Conservation (phyloP, 2,797 vertebrate species). For the Rhinogobio ventralis region DNA sequence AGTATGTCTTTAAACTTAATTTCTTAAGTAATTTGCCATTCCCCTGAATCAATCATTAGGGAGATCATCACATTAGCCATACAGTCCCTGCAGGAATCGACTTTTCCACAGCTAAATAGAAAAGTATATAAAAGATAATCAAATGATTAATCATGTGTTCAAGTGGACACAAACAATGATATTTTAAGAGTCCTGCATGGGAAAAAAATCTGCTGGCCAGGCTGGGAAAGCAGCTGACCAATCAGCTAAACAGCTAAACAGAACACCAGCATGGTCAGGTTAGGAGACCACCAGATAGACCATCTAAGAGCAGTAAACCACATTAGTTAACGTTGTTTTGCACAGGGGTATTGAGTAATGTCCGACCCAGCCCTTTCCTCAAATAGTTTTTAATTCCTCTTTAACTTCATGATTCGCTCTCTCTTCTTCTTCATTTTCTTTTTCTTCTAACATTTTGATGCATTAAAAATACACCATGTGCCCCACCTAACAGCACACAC, state of each 20-base stretch:
- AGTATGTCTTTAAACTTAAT: background rate
- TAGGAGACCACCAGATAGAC: background rate
- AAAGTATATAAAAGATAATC: background rate
- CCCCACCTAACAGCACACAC: background rate
- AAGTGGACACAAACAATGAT: conserved; percentile 10
- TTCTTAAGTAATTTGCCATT: background rate
- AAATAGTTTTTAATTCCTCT: conserved; percentile 12
- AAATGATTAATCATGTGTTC: background rate
- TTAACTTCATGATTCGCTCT: background rate
- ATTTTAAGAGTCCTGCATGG: conserved; percentile 8
- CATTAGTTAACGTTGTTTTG: background rate
- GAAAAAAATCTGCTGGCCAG: background rate
- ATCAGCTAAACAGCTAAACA: background rate
- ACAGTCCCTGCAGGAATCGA: conserved; percentile 11
- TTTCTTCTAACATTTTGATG: conserved; percentile 23
- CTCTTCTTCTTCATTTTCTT: conserved; percentile 2
- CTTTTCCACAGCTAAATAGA: background rate
- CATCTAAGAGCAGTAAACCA: background rate
- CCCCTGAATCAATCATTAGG: background rate
- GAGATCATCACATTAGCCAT: background rate
- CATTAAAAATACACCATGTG: conserved; percentile 31
- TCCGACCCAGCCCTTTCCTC: background rate
- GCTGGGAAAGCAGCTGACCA: background rate
- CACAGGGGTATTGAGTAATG: background rate
- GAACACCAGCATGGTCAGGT: background rate